These are phyloP conservation scores for Drosophila rufa DNA, from an alignment of 1,140 invertebrate genomes.

Conservation along the genomic window DNA sequence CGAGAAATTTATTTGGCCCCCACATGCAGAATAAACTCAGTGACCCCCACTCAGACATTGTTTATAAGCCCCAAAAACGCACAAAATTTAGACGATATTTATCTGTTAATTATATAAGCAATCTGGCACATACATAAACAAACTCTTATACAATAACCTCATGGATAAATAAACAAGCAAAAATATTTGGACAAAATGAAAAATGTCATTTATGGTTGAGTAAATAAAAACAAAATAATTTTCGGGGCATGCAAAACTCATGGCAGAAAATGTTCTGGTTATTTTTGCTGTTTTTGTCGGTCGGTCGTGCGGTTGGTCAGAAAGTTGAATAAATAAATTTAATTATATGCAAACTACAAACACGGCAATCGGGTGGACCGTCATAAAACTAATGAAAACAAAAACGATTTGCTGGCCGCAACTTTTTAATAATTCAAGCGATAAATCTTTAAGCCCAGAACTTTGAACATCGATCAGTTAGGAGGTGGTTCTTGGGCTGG, in stretches of 20 bases:
- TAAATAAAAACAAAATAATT: constrained; percentile 54
- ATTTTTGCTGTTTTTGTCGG: constrained; percentile 7
- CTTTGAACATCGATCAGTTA: constrained; percentile 37
- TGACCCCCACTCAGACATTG: constrained; percentile 22
- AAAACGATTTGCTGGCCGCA: constrained; percentile 41
- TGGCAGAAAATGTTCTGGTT: constrained; percentile 34
- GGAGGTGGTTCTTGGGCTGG: not conserved
- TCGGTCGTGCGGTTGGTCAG: constrained; percentile 30
- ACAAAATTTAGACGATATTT: constrained; percentile 44
- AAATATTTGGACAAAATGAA: constrained; percentile 57
- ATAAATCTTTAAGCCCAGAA: constrained; percentile 47
- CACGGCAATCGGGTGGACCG: constrained; percentile 23
- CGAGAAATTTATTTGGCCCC: constrained; percentile 5
- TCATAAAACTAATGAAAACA: constrained; percentile 51
- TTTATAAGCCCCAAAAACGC: constrained; percentile 26
- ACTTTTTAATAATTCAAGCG: constrained; percentile 45
- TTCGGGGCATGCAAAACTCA: constrained; percentile 26
- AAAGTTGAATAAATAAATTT: constrained; percentile 61
- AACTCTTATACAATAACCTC: constrained; percentile 16
- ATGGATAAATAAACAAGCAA: constrained; percentile 58
- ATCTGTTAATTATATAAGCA: constrained; percentile 51
- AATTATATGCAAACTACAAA: constrained; percentile 59
- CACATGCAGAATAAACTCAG: constrained; percentile 20
- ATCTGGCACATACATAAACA: constrained; percentile 24
- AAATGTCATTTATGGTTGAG: constrained; percentile 58